Evolutionary conservation across 23 tunicate genomes (phyloP).

Genomic region (Trididemnum nubilum): DNA sequence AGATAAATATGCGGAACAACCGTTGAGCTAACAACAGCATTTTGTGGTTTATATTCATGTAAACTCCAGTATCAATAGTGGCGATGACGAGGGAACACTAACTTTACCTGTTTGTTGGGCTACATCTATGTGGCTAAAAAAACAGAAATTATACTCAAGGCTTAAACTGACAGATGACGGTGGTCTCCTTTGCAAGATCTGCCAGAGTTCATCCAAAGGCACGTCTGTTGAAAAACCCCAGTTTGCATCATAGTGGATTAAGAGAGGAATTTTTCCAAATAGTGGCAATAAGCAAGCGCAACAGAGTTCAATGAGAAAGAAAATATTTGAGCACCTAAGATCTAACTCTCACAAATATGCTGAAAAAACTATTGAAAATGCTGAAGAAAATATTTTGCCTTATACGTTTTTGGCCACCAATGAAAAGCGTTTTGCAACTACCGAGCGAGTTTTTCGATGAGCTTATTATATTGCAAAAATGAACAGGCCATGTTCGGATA

Average conservation of each 20-base stretch:
- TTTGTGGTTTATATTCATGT: background rate
- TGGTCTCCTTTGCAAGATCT: background rate
- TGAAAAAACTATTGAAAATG: background rate
- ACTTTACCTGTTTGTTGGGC: background rate
- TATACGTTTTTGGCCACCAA: background rate
- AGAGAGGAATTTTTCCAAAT: background rate
- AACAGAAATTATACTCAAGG: background rate
- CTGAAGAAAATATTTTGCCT: background rate
- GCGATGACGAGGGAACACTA: background rate
- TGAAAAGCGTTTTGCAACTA: background rate
- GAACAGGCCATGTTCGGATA: background rate
- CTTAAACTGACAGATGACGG: background rate
- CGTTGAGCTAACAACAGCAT: background rate
- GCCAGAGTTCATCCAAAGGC: background rate
- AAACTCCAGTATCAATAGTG: background rate
- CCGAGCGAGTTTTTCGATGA: background rate
- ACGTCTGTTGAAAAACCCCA: background rate
- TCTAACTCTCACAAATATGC: background rate
- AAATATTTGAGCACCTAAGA: background rate
- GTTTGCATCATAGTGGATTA: background rate
- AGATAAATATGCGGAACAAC: background rate
- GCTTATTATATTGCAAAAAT: background rate
- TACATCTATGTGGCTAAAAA: background rate
- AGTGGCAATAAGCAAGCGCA: background rate
- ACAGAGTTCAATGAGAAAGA: background rate